phyloP scores from a whole-genome alignment of 1,140 invertebrate genomes.

The Camponotus vicinus region DNA sequence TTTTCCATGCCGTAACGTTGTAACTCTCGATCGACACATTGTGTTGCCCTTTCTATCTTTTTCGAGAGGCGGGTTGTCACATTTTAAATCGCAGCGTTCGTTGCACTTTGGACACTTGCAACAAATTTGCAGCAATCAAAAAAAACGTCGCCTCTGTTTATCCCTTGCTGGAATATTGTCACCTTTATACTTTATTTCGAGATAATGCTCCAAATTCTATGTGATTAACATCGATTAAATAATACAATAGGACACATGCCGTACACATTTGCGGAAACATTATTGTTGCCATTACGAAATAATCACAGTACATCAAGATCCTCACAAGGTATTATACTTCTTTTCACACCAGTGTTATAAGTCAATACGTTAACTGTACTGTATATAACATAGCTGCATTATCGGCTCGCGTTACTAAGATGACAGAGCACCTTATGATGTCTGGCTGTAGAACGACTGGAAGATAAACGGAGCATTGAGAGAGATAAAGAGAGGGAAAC shows the following conservation, averaged over 20 bases:
- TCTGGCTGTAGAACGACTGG: constrained; percentile 24
- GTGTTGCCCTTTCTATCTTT: neutral
- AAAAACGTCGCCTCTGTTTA: neutral
- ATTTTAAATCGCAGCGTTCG: neutral
- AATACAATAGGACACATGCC: neutral
- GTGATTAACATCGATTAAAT: constrained; percentile 22
- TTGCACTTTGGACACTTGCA: too few relatives aligned
- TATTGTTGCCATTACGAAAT: constrained; percentile 50
- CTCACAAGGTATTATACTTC: constrained; percentile 1
- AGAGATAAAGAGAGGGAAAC: neutral
- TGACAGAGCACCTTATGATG: constrained; percentile 47
- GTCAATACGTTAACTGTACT: constrained; percentile 53
- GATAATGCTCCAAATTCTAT: neutral
- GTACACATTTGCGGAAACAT: neutral
- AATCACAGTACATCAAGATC: constrained; percentile 31
- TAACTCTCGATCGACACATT: constrained; percentile 5
- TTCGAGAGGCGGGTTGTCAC: neutral
- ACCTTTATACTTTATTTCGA: neutral
- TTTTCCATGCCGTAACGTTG: neutral
- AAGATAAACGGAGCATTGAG: constrained; percentile 35
- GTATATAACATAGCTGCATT: constrained; percentile 56
- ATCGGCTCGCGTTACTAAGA: constrained; percentile 49
- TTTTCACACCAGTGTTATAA: constrained; percentile 43
- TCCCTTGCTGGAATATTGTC: neutral
- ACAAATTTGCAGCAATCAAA: neutral